phyloP scores from a whole-genome alignment of 2,797 vertebrate species.

The Erethizon dorsatum region DNA sequence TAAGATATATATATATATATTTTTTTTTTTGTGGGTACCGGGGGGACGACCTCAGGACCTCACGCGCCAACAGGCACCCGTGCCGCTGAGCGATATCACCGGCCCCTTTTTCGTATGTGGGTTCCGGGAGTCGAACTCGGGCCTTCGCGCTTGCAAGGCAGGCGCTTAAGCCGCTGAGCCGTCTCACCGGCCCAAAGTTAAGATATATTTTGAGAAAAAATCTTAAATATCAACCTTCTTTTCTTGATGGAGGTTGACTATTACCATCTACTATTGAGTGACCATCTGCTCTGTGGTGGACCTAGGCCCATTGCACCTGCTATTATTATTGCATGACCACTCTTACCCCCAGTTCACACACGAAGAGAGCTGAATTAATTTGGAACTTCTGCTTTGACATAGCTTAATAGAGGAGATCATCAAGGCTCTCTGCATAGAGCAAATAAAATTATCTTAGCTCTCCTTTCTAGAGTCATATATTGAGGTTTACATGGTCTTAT shows the following conservation, averaged over 20 bases:
- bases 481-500: neutral
- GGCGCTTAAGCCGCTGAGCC: too few relatives aligned
- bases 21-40: too few relatives aligned
- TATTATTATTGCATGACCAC: fast-evolving
- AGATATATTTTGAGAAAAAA: neutral
- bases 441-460: neutral
- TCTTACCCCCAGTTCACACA: neutral
- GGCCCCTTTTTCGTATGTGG: too few relatives aligned
- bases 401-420: neutral
- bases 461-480: neutral
- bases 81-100: too few relatives aligned
- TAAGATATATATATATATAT: too few relatives aligned
- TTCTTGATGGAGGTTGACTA: neutral
- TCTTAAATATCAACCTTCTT: neutral
- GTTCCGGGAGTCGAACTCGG: too few relatives aligned
- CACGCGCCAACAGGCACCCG: too few relatives aligned
- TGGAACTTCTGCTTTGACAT: neutral
- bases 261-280: neutral
- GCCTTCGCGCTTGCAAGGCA: too few relatives aligned
- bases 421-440: neutral
- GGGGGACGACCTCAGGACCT: too few relatives aligned
- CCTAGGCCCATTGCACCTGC: neutral
- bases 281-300: neutral
- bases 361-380: fast-evolving
- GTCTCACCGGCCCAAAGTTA: too few relatives aligned